phyloP scores from a whole-genome alignment of 2,888 invertebrate genomes.

The Leptopterna dolabrata region DNA sequence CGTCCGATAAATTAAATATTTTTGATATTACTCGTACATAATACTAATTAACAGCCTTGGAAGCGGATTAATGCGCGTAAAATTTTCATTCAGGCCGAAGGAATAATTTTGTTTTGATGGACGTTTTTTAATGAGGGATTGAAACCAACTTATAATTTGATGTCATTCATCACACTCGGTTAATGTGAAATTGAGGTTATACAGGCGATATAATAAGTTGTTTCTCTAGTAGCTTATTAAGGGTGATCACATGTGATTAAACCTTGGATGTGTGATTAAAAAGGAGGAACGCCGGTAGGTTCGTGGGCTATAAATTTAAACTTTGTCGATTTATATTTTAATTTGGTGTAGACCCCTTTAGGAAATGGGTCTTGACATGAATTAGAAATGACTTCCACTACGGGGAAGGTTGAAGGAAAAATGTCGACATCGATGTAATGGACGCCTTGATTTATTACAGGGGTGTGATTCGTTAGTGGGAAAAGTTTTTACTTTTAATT shows the following conservation, averaged over 20 bases:
- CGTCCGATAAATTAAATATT: no score
- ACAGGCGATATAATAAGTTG: constrained; percentile 16
- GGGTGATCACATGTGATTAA: constrained; percentile 42
- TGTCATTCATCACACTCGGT: constrained; percentile 44
- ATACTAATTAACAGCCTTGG: no score
- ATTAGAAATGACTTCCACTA: neutral
- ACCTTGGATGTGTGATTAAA: constrained; percentile 18
- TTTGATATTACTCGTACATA: no score
- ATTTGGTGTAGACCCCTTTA: neutral
- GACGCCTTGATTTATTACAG: constrained; percentile 11
- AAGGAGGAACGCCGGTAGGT: neutral
- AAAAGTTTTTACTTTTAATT: constrained; percentile 14
- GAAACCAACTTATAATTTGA: constrained; percentile 39
- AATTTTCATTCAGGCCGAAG: neutral
- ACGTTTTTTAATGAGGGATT: neutral
- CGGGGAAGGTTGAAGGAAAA: constrained; percentile 9
- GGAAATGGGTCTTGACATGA: neutral
- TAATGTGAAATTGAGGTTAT: constrained; percentile 27
- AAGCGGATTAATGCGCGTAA: neutral
- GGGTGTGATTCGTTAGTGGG: constrained; percentile 24
- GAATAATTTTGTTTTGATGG: neutral
- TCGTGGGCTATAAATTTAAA: neutral
- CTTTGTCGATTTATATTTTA: constrained; percentile 11
- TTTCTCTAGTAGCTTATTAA: constrained; percentile 23
- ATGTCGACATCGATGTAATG: constrained; percentile 22